Base-by-base conservation (phyloP, 2,113 vertebrate genomes). In the Rana temporaria region DNA sequence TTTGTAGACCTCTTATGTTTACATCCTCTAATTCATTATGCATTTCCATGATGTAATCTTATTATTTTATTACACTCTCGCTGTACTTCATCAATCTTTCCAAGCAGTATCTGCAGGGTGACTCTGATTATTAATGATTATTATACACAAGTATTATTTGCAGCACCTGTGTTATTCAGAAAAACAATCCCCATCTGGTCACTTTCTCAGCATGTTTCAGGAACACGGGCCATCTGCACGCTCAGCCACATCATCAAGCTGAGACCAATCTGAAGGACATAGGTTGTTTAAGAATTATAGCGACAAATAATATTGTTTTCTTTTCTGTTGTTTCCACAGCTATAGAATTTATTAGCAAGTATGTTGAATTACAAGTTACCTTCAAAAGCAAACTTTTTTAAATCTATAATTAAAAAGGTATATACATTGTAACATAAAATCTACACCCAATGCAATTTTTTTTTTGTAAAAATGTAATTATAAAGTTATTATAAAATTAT, bases 101-200 rank as follows among this genome's bases (percentile, higher is more conserved):
- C 17, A 12, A 30, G 7, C 15, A 11, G 52, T 30, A 55, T 26
- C 24, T 72, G 22, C 52, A 32, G 22, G 9, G 22, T 15, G 18
- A 16, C 18, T 20, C n/a, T 56, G 18, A 38, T n/a, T 38, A 74
- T 38, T 74, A 48, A 73, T 73, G 24, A 12, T 16, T 1, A 15
- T 72, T 5, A 26, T 19, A 32, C 19, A 18, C 16, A 12, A 4
- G 17, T 30, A 26, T 32, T 73, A 57, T 73, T 24, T 32, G 1
- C 70, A 18, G 24, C 70, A 60, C 71, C 71, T 74, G 71, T 3
- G n/a, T 19, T 32, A 38, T 74, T 38, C 71, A 6, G 32, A 30
- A 74, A 74, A 74, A 74, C 30, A 74, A 20, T 38, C 8, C 19
- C 26, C 71, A 74, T 74, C 71, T 74, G 71, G 71, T 14, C 56